These are phyloP conservation scores for Ephialtes manifestator DNA, from an alignment of 2,888 invertebrate species.

Conservation along the genomic window DNA sequence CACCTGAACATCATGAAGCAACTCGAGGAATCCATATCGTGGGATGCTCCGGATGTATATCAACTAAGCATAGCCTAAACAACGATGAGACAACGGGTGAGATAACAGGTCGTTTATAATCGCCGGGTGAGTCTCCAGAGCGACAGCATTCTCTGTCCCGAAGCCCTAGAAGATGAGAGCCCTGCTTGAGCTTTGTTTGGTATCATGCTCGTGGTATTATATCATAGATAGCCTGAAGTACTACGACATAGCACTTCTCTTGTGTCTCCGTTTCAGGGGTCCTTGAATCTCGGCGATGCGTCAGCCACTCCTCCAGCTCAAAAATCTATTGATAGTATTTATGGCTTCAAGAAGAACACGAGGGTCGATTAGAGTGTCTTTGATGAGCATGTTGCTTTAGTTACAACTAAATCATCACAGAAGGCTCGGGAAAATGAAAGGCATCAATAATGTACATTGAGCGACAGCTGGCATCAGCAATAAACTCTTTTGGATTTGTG, in stretches of 20 bases:
- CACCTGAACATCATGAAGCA: conserved; percentile 79
- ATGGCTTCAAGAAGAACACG: conserved; percentile 18
- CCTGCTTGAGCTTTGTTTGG: conserved; percentile 51
- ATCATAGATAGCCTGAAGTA: conserved; percentile 40
- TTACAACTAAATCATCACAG: neutral
- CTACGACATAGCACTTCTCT: conserved; percentile 29
- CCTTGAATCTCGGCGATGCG: conserved; percentile 38
- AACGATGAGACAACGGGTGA: conserved; percentile 69
- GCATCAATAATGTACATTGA: neutral
- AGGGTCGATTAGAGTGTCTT: neutral
- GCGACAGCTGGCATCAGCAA: neutral
- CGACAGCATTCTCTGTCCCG: conserved; percentile 19
- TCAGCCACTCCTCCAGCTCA: conserved; percentile 19
- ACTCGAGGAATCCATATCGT: conserved; percentile 48
- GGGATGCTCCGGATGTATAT: conserved; percentile 75
- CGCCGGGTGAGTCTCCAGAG: conserved; percentile 29
- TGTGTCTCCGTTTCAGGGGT: conserved; percentile 16
- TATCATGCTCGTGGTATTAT: conserved; percentile 18
- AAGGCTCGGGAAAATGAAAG: no score
- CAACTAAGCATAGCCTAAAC: conserved; percentile 75
- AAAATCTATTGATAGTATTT: conserved; percentile 8
- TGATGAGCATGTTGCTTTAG: neutral
- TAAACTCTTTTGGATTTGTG: neutral
- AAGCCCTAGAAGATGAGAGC: conserved; percentile 59
- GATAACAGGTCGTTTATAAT: conserved; percentile 60